Conservation (phyloP, 2,113 vertebrate species). For the Origma solitaria region DNA sequence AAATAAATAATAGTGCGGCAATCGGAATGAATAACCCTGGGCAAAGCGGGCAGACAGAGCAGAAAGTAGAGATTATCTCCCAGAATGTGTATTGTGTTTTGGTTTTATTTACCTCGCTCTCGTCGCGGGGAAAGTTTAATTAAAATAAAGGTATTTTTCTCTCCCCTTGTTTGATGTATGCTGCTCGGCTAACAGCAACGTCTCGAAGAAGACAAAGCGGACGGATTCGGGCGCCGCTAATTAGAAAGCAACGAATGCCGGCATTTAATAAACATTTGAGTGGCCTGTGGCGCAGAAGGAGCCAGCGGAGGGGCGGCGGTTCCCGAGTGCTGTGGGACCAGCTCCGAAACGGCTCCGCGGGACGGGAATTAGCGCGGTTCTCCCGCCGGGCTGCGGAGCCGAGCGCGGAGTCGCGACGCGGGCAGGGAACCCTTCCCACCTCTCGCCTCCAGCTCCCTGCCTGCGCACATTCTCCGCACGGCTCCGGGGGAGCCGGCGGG, state of each 20-base stretch:
- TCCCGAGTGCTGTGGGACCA: background rate
- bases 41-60: background rate
- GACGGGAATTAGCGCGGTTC: background rate
- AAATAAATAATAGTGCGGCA: background rate
- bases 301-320: background rate
- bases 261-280: background rate
- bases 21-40: background rate
- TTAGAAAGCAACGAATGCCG: constrained; percentile 45
- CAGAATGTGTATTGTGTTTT: background rate
- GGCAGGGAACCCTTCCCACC: background rate
- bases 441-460: background rate
- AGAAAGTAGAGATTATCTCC: background rate
- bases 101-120: background rate
- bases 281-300: background rate
- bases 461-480: background rate
- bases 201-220: background rate
- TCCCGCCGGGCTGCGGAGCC: background rate
- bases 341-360: background rate
- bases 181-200: background rate
- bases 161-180: background rate
- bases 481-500: background rate
- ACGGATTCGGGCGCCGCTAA: background rate
- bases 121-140: background rate
- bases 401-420: background rate
- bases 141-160: background rate